phyloP scores from a whole-genome alignment of 1,140 invertebrate genomes.

The Piezodorus guildinii region DNA sequence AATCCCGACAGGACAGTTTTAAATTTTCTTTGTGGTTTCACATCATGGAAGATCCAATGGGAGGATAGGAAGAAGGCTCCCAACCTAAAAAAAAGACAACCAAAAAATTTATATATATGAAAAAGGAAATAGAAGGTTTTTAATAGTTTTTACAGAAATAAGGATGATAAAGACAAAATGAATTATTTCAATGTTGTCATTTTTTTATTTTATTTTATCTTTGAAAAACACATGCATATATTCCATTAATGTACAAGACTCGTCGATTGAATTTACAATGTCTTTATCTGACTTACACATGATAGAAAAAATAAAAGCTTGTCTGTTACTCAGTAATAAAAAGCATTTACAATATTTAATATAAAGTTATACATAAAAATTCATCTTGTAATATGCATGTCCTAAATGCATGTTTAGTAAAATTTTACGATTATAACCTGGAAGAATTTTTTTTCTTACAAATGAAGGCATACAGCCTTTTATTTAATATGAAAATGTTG shows the following conservation, averaged over 20 bases:
- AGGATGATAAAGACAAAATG: no score
- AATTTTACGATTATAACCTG: slow-evolving; percentile 15
- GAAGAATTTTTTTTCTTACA: slow-evolving; percentile 18
- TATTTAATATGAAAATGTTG: slow-evolving; percentile 20
- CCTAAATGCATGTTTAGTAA: slow-evolving; percentile 22
- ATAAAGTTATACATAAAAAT: slow-evolving; percentile 22
- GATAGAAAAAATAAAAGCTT: slow-evolving; percentile 25
- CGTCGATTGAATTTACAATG: slow-evolving; percentile 22
- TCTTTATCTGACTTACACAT: slow-evolving; percentile 17
- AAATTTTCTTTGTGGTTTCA: no score
- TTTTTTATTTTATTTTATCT: slow-evolving; percentile 7
- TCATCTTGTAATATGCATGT: slow-evolving; percentile 21
- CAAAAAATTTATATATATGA: no score
- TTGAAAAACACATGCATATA: slow-evolving; percentile 23
- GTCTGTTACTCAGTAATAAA: slow-evolving; percentile 16
- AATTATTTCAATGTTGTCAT: no score
- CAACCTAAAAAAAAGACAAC: no score
- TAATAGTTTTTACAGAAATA: no score
- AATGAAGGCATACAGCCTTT: slow-evolving; percentile 5
- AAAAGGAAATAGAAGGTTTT: no score
- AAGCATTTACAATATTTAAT: slow-evolving; percentile 22
- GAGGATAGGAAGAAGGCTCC: no score
- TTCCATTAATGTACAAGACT: slow-evolving; percentile 24
- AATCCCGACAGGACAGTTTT: no score
- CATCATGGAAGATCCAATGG: no score